These are phyloP conservation scores for Prionailurus viverrinus DNA, from an alignment of 2,113 vertebrate species.

Conservation along the genomic window DNA sequence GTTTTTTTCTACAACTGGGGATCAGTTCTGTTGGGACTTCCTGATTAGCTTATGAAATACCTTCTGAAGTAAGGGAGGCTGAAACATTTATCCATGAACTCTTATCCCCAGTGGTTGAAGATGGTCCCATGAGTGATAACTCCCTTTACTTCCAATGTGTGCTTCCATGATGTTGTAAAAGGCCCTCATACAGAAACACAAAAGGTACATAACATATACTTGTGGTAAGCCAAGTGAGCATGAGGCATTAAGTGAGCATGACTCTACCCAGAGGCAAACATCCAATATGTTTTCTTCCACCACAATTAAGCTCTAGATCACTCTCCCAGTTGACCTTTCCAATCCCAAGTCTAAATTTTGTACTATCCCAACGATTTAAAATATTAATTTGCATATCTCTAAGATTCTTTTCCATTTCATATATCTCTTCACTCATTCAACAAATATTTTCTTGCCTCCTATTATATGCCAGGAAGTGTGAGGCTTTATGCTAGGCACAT, in stretches of 20 bases:
- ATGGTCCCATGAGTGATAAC: not conserved
- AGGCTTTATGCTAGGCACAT: not conserved
- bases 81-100: not conserved
- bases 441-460: not conserved
- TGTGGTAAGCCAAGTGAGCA: not conserved
- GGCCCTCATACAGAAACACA: not conserved
- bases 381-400: not conserved
- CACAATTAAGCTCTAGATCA: not conserved
- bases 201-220: not conserved
- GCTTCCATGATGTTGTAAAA: slow-evolving; percentile 3
- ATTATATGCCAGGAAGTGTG: not conserved
- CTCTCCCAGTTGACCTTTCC: not conserved
- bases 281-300: not conserved
- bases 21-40: not conserved
- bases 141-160: not conserved
- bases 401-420: not conserved
- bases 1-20: not conserved
- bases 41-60: not conserved
- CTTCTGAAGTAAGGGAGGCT: not conserved
- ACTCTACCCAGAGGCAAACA: not conserved
- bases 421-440: not conserved
- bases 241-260: not conserved
- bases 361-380: not conserved
- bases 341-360: not conserved
- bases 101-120: not conserved